Base-by-base conservation (phyloP, 2,797 vertebrate genomes). In the Molossus molossus region DNA sequence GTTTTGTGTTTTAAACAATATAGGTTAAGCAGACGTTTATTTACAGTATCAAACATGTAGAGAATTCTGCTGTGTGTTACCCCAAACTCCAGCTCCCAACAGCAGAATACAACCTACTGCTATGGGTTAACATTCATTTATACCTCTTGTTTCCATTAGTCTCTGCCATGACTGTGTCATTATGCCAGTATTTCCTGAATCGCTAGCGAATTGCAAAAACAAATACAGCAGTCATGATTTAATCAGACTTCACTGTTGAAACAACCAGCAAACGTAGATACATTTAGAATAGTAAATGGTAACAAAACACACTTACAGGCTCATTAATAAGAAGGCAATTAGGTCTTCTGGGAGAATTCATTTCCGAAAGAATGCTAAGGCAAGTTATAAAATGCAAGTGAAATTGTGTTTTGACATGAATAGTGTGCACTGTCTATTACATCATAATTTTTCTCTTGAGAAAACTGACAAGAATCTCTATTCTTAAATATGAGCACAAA, bases 361-460 rank as follows among this genome's bases (percentile, higher is more conserved):
- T 96, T 95, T 95, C 88, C 94, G 84, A 95, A 96, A 97, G 96
- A 97, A 97, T 91, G 92, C 89, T 94, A 95, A 95, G 87, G 62
- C 87, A 87, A 96, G 80, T 95, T 91, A 96, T 95, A 93, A 97
- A 98, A 95, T 88, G 76, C 83, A 82, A 94, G 93, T 94, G 93
- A 97, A 97, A 97, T 88, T 96, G 94, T 98, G 97, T 97, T 98
- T 97, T 97, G 97, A 97, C 97, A 97, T 79, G 88, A 97, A 95
- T 91, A 97, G 91, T 96, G 57, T 91, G 96, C 91, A 96, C 92
- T 97, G 94, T 94, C 96, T 97, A 95, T 95, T 96, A 95, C 94
- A 98, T 98, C 97, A 97, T 97, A 95, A 98, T 97, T 97, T 97
- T 96, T 95, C 96, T 96, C 96, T 95, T 94, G 92, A 95, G 96